phyloP scores from a whole-genome alignment of 1,140 invertebrate genomes.

The Zaprionus inermis region DNA sequence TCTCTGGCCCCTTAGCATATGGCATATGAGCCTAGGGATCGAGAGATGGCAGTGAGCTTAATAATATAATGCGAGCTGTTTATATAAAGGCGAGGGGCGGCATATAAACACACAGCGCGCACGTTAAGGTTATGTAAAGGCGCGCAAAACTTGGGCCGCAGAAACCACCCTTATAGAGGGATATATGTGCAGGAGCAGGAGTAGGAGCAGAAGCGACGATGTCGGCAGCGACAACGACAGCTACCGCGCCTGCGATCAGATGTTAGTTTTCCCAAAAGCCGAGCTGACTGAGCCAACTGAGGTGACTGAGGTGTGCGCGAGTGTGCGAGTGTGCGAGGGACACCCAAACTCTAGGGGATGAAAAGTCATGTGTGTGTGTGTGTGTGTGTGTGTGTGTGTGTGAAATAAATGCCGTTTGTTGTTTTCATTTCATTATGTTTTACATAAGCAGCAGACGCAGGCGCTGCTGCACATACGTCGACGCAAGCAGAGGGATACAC shows the following conservation, averaged over 20 bases:
- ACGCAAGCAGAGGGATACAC: conserved; percentile 25
- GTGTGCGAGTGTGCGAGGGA: conserved; percentile 23
- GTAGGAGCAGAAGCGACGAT: conserved; percentile 14
- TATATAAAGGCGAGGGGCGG: conserved; percentile 61
- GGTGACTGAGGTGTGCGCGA: conserved; percentile 42
- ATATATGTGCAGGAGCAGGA: conserved; percentile 7
- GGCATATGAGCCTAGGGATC: not conserved
- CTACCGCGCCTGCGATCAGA: conserved; percentile 76
- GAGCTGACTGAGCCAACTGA: conserved; percentile 30
- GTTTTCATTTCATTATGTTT: conserved; percentile 71
- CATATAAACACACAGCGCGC: conserved; percentile 56
- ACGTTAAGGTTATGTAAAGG: conserved; percentile 38
- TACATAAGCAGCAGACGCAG: conserved; percentile 59
- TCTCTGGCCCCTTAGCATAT: not conserved
- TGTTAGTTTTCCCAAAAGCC: conserved; percentile 84
- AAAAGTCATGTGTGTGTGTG: conserved; percentile 63
- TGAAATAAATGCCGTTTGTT: conserved; percentile 71
- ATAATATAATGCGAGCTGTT: conserved; percentile 28
- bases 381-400: conserved; percentile 47
- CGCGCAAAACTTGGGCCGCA: conserved; percentile 39
- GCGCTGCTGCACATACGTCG: conserved; percentile 24
- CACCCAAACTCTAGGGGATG: conserved; percentile 73
- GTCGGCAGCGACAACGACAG: too few relatives aligned
- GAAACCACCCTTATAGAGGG: conserved; percentile 46
- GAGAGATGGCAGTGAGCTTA: too few relatives aligned